Evolutionary conservation across 2,797 vertebrate genomes (phyloP).

Genomic region (Sparus aurata): DNA sequence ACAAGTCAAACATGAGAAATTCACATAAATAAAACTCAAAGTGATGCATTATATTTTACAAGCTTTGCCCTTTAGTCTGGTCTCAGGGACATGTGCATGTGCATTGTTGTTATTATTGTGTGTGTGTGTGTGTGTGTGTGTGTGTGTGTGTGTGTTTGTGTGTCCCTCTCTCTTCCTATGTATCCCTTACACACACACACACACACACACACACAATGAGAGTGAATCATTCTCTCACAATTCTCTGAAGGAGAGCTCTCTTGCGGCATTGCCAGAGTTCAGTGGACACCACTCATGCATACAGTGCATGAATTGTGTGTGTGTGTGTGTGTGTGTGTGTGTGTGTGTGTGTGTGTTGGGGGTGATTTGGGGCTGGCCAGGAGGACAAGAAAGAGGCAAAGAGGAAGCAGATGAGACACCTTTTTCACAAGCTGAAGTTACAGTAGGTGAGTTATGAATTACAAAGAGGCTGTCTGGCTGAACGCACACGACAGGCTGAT

Average conservation of each 20-base stretch:
- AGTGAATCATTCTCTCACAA: conserved; percentile 67
- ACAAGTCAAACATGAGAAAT: conserved; percentile 77
- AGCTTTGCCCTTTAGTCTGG: conserved; percentile 66
- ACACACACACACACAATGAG: background rate
- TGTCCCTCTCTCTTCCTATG: too few species aligned
- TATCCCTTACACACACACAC: background rate
- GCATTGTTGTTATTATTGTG: conserved; percentile 5
- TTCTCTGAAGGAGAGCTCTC: conserved; percentile 48
- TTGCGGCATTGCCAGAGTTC: conserved; percentile 58
- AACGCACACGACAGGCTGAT: conserved; percentile 24
- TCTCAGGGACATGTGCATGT: conserved; percentile 38
- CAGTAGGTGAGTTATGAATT: conserved; percentile 55
- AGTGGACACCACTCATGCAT: conserved; percentile 65
- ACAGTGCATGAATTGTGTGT: conserved; percentile 24
- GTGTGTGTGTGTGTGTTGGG: background rate
- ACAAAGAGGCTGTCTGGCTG: conserved; percentile 36
- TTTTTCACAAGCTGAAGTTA: conserved; percentile 41
- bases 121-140: conserved; percentile 30
- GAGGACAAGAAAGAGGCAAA: conserved; percentile 53
- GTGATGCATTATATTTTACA: conserved; percentile 75
- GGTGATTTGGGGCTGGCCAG: conserved; percentile 24
- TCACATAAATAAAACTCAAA: conserved; percentile 79
- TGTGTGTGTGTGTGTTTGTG: conserved; percentile 11
- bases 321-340: conserved; percentile 23
- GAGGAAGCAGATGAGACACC: conserved; percentile 45